Conservation (phyloP, 2,797 vertebrate genomes). For the Pangasius krempfi region DNA sequence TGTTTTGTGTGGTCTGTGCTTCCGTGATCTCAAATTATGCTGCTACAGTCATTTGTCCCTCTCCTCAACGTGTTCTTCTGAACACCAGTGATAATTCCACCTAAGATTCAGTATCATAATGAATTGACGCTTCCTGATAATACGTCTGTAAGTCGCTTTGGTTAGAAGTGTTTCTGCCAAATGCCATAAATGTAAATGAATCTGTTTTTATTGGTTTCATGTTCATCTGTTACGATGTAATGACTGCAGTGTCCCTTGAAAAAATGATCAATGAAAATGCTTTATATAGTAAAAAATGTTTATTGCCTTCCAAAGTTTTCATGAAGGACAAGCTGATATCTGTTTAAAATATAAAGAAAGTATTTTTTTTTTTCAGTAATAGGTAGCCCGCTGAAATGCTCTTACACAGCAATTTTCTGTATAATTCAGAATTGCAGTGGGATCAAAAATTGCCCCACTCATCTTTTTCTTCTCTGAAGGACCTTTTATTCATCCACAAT, state of each 20-base stretch:
- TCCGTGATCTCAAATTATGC: slow-evolving; percentile 16
- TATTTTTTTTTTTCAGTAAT: background rate
- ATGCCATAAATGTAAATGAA: background rate
- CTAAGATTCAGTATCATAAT: background rate
- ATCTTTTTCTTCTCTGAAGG: slow-evolving; percentile 44
- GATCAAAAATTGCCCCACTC: slow-evolving; percentile 19
- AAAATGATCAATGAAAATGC: slow-evolving; percentile 8
- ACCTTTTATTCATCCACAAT: slow-evolving; percentile 36
- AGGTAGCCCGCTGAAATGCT: slow-evolving; percentile 12
- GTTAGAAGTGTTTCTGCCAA: background rate
- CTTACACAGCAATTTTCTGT: background rate
- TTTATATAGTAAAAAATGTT: background rate
- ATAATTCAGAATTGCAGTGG: slow-evolving; percentile 11
- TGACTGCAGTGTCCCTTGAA: background rate
- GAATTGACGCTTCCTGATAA: background rate
- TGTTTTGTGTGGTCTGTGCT: slow-evolving; percentile 13
- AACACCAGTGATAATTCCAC: background rate
- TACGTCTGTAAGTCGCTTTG: background rate
- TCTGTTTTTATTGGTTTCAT: background rate
- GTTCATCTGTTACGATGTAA: background rate
- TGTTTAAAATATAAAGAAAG: slow-evolving; percentile 10
- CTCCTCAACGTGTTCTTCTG: background rate
- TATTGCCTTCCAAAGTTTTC: background rate
- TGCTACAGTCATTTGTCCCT: slow-evolving; percentile 25
- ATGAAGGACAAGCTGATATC: slow-evolving; percentile 18